A percentile compares a stretch with the other conserved stretches of the same genome.
phyloP scores from a whole-genome alignment of 2,888 invertebrate genomes.

The Caenorhabditis sp. region DNA sequence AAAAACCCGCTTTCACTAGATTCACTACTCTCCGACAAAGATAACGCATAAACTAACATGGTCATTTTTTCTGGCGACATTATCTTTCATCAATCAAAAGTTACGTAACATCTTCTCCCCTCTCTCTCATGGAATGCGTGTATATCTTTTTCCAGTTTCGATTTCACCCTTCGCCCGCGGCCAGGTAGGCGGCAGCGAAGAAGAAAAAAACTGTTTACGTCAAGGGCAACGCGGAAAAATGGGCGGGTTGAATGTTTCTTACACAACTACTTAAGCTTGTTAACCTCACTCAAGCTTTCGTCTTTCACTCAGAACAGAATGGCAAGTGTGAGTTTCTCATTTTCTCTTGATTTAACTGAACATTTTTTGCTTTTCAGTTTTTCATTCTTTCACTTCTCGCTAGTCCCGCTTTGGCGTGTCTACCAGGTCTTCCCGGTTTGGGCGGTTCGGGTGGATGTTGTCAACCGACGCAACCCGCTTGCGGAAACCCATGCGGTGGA shows the following conservation, averaged over 20 bases:
- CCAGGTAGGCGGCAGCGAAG: background rate
- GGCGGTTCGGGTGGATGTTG: constrained; percentile 42
- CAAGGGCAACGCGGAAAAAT: background rate
- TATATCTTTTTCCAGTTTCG: background rate
- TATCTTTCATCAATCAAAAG: background rate
- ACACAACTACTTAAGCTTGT: background rate
- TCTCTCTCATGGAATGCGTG: background rate
- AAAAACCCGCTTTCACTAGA: too few relatives aligned
- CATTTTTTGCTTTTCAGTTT: constrained; percentile 33
- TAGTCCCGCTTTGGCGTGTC: constrained; percentile 42
- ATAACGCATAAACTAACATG: background rate
- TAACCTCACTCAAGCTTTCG: background rate
- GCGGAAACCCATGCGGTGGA: constrained; percentile 47
- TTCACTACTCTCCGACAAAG: too few relatives aligned
- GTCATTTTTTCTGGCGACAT: background rate
- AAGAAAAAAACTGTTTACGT: background rate
- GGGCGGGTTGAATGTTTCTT: background rate
- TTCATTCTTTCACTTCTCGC: constrained; percentile 43
- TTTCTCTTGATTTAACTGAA: background rate
- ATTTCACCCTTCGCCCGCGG: background rate
- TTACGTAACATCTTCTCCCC: background rate
- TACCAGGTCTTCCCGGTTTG: constrained; percentile 43
- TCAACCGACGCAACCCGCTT: constrained; percentile 37
- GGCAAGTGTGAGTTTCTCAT: background rate
- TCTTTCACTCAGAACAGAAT: background rate